Evolutionary conservation across 2,797 vertebrate species (phyloP), one percentile per base, ranked within the genome.

Genomic region (Poecilia picta): DNA sequence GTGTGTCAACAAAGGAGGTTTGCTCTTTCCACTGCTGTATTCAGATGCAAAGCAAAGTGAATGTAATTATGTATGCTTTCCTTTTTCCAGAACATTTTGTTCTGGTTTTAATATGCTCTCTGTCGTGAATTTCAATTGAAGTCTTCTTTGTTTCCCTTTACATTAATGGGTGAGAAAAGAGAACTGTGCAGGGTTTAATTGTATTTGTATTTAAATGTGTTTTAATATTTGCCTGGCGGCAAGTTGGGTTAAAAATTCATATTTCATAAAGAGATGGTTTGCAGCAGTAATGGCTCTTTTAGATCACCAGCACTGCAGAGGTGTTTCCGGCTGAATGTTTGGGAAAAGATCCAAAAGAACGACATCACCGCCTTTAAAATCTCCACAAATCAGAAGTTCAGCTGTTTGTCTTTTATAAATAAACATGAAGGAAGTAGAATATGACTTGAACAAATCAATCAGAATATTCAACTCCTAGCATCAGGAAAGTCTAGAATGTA

Each of bases 1-100:
- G 96, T 96, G 96, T 96, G 96, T 92, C 90, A 96, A 97, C 96
- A 96, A 96, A 97, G 92, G 91, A 92, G 92, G 91, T 87, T 78
- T 49, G 6, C 87, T 79, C 84, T 84, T 82, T 51, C 62, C 94
- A 93, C 94, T 95, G 93, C 94, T 78, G 85, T 73, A 89, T 97
- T 97, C 95, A 94, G 77, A 91, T 88, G 91, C 93, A 96, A 95
- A 96, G 83, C 93, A 94, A 95, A 93, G 95, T 93, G 95, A 92
- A 88, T 88, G 91, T 85, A 94, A 95, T 96, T 94, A 89, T 90
- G 85, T 81, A 71, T 81, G 78, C 77, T 82, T 74, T 79, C 25
- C 57, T 79, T 78, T 78, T 76, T 78, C 74, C 80, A 84, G 78
- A 87, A 82, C 83, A 83, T 90, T 92, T 91, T 84, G 86, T 86